phyloP scores from a whole-genome alignment of 2,888 invertebrate species.

The Caprella mutica region DNA sequence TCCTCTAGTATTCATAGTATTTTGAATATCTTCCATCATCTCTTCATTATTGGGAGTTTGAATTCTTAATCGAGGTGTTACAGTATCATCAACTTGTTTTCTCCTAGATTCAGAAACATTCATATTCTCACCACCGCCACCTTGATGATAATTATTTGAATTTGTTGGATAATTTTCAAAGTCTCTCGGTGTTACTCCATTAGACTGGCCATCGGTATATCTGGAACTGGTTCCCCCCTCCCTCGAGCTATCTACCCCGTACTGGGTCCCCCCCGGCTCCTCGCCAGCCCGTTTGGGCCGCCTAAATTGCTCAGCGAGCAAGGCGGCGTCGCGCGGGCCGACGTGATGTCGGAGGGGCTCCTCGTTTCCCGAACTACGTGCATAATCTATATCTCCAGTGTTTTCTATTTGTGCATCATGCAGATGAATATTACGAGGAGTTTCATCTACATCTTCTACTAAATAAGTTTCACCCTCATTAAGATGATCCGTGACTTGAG shows the following conservation, averaged over 20 bases:
- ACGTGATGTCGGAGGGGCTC: constrained; percentile 34
- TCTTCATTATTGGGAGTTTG: constrained; percentile 29
- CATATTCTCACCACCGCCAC: background rate
- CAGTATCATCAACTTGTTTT: background rate
- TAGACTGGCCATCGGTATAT: constrained; percentile 5
- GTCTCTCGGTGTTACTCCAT: background rate
- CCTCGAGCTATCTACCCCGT: constrained; percentile 27
- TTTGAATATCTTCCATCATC: constrained; percentile 28
- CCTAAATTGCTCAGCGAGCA: constrained; percentile 21
- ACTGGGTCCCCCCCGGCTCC: constrained; percentile 32
- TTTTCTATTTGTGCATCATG: constrained; percentile 12
- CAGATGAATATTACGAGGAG: constrained; percentile 11
- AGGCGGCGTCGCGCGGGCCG: constrained; percentile 33
- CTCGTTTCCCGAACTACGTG: constrained; percentile 29
- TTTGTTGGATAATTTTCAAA: constrained; percentile 14
- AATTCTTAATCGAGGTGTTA: constrained; percentile 23
- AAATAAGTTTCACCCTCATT: constrained; percentile 30
- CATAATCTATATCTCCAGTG: constrained; percentile 10
- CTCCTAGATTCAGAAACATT: background rate
- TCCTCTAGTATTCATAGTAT: constrained; percentile 15
- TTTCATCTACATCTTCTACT: constrained; percentile 29
- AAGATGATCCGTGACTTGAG: constrained; percentile 20
- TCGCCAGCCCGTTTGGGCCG: constrained; percentile 31
- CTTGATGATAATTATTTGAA: constrained; percentile 1
- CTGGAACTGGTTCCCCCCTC: constrained; percentile 22